Base-by-base conservation (phyloP, 2,888 invertebrate genomes). In the Troides helena region DNA sequence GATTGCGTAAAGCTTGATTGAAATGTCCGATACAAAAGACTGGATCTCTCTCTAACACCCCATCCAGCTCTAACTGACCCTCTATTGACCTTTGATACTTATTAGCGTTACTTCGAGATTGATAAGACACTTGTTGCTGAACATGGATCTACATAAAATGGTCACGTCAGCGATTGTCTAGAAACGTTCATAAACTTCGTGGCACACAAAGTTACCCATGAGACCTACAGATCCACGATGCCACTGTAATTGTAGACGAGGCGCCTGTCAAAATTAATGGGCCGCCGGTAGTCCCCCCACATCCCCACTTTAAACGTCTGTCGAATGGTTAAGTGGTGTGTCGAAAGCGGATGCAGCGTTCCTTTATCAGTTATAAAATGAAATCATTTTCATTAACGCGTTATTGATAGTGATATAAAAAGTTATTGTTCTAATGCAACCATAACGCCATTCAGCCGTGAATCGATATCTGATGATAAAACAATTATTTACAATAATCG, bases 221-320 rank as follows among this genome's bases (percentile, higher is more conserved):
- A 71, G 63, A 67, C 50, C 58, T 46, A 66, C 58, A 57, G 39
- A 53, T 62, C 53, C 30, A 30, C 17, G 65, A 62, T 62, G 65
- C 43, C 21, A 57, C 53, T 66, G 71, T 74, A 72, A 74, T 74
- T 75, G 67, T 73, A 70, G 71, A 75, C 71, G 25, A 56, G 74
- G 72, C 74, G 71, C 69, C 76, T 77, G 78, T 79, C 79, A 74
- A 74, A 75, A 71, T 75, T 79, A 81, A 81, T 81, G 79, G 80
- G 75, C 71, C 70, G 62, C 62, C 66, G 63, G 69, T 68, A 72
- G 72, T 72, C 64, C 72, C 72, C 71, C 69, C 70, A 65, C 67
- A 39, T 70, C 43, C 66, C 59, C 59, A 62, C 65, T 70, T 65
- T 73, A 70, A 73, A 74, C 72, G 68, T 69, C 71, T 62, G 68